Evolutionary conservation across 2,797 vertebrate genomes (phyloP).

Genomic region (Pangasius macronema): DNA sequence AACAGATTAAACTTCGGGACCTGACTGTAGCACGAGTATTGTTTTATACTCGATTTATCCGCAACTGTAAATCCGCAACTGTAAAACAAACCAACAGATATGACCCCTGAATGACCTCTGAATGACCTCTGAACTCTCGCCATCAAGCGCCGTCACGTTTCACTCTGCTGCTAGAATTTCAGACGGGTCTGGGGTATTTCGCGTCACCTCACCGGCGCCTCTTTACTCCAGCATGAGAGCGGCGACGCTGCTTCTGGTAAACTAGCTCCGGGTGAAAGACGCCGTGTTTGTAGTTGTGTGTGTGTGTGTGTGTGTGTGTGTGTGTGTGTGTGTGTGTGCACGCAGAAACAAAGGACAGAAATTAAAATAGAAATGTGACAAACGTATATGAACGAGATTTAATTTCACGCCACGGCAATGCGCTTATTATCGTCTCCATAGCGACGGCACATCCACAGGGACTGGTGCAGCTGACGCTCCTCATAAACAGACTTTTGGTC

Average conservation of each 20-base stretch:
- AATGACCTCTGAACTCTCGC: neutral
- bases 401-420: neutral
- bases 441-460: no score
- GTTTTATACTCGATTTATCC: neutral
- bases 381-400: neutral
- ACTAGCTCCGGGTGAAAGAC: neutral
- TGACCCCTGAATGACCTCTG: neutral
- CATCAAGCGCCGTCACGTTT: constrained; percentile 44
- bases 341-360: no score
- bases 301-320: no score
- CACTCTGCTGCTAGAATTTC: constrained; percentile 46
- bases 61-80: neutral
- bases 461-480: neutral
- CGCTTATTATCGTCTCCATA: neutral
- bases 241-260: neutral
- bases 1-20: neutral
- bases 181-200: constrained; percentile 61
- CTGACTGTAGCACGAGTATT: neutral
- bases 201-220: constrained; percentile 43
- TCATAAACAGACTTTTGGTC: no score
- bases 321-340: no score
- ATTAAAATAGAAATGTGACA: no score
- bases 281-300: neutral
- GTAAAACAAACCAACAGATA: neutral
- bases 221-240: neutral